These are phyloP conservation scores for Hydropsyche tenuis DNA, from an alignment of 1,140 invertebrate genomes.

Conservation along the genomic window DNA sequence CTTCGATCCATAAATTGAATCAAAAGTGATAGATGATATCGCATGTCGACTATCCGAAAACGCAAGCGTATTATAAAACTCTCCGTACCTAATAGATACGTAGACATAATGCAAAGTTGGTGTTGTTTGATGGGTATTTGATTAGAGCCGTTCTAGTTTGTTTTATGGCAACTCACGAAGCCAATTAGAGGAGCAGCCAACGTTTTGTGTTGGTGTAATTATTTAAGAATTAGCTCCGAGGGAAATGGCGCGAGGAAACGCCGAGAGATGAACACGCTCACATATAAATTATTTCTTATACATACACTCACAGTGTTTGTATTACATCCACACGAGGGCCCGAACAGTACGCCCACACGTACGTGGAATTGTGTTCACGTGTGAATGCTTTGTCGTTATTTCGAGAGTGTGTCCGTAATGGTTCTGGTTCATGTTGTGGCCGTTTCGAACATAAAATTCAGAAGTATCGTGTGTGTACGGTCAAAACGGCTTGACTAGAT, in stretches of 20 bases:
- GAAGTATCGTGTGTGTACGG: too few relatives aligned
- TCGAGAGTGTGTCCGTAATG: too few relatives aligned
- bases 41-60: not conserved
- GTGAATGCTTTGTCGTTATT: too few relatives aligned
- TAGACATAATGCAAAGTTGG: conserved; percentile 14
- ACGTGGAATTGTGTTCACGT: too few relatives aligned
- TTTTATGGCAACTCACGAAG: conserved; percentile 40
- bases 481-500: too few relatives aligned
- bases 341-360: too few relatives aligned
- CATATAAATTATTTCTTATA: not conserved
- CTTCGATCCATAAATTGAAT: too few relatives aligned
- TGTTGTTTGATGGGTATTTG: conserved; percentile 39
- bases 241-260: conserved; percentile 33
- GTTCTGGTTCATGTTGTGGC: too few relatives aligned
- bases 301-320: not conserved
- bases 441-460: too few relatives aligned
- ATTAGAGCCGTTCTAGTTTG: conserved; percentile 39
- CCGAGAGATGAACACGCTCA: not conserved
- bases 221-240: conserved; percentile 40
- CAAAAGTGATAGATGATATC: too few relatives aligned
- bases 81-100: not conserved
- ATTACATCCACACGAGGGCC: too few relatives aligned
- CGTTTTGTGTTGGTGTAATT: conserved; percentile 38
- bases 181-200: conserved; percentile 40
- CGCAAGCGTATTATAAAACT: not conserved